Evolutionary conservation across 2,888 invertebrate species (phyloP), one percentile per base, ranked within the genome.

Genomic region (Argyra leucocephala): DNA sequence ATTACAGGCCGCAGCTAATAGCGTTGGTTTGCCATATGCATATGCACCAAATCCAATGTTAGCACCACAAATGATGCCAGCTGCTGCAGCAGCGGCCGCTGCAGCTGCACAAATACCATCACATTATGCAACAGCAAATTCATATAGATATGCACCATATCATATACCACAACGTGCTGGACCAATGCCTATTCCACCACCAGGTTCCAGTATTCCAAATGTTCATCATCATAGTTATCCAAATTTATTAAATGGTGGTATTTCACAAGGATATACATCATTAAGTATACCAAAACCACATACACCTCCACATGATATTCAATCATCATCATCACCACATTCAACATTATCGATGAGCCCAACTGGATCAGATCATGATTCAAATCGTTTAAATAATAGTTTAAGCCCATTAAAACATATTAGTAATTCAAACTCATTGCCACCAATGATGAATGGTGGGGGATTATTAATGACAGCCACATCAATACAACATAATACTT

Each of bases 1-100:
- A 10, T 84, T 95, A 1, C 95, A 96, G 75, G 95, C 96, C 0
- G 92, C 93, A 0, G 90, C 91, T 9, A 88, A 87, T 3, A 85
- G 87, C 12, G 86, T 87, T 12, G 84, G 86, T 63, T 81, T 88
- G 65, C 85, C 87, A 3, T 86, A 85, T 75, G 83, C 82, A 1
- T 85, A 84, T 69, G 83, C 84, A 75, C 85, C 83, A 68, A 88
- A 81, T 70, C 83, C 73, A 74, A 75, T 81, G 81, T 74, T 81
- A 78, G 73, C 73, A 77, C 69, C 76, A 83, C 85, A 86, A 15
- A 65, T 80, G 81, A 58, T 58, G 58, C 61, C 63, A 10, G 63
- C 71, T n/a, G 71, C 72, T 69, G 75, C 82, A 80, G 75, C 84
- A 85, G 61, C 84, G 81, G 69, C 75, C 1, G 75, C 77, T 73